Evolutionary conservation across 2,113 vertebrate genomes (phyloP).

Genomic region (Neodon shergylaensis): DNA sequence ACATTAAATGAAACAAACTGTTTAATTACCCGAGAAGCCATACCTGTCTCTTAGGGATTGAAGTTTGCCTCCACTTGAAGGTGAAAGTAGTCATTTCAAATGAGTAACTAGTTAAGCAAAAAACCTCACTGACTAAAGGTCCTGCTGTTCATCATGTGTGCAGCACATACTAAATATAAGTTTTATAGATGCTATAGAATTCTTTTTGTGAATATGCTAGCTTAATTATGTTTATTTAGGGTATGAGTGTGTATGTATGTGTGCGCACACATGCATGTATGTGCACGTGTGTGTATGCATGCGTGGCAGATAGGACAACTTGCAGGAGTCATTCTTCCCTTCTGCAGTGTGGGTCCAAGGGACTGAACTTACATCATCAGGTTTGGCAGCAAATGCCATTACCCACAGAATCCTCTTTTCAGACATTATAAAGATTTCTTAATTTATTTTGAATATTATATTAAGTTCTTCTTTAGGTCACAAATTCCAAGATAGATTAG

Average conservation of each 20-base stretch:
- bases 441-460: background rate
- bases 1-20: slow-evolving; percentile 67
- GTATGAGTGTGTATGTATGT: background rate
- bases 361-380: background rate
- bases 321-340: background rate
- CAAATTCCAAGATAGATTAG: background rate
- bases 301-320: background rate
- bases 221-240: background rate
- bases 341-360: background rate
- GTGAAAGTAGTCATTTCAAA: slow-evolving; percentile 51
- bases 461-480: background rate
- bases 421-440: background rate
- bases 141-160: background rate
- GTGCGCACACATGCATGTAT: no score
- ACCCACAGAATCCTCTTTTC: background rate
- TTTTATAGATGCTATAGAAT: background rate
- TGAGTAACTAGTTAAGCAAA: slow-evolving; percentile 7
- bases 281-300: background rate
- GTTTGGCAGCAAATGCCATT: background rate
- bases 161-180: background rate
- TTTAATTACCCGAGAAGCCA: slow-evolving; percentile 61
- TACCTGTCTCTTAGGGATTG: slow-evolving; percentile 31
- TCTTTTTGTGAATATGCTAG: background rate
- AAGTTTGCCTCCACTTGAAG: slow-evolving; percentile 42
- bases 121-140: background rate